Percentiles rank a stretch among this genome's conserved stretches.
Evolutionary conservation across 2,797 vertebrate genomes (phyloP).

Genomic region (Gobio occitaniae): DNA sequence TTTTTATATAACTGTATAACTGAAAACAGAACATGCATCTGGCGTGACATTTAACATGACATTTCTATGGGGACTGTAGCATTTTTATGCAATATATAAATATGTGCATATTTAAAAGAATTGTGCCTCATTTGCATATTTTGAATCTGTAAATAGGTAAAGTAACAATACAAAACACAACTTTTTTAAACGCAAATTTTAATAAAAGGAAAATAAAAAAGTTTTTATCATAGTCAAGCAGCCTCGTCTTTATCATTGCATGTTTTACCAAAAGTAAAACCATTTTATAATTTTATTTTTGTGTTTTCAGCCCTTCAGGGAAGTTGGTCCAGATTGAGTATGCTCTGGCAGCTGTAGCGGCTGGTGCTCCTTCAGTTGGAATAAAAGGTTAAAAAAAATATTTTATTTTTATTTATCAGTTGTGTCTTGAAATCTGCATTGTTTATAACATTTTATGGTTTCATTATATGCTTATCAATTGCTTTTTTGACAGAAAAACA

Average conservation of each 20-base stretch:
- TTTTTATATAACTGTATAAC: background rate
- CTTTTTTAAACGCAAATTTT: background rate
- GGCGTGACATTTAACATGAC: background rate
- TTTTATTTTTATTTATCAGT: background rate
- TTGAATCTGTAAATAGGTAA: background rate
- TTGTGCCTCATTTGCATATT: background rate
- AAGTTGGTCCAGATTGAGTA: slow-evolving; percentile 99
- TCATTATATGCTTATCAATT: background rate
- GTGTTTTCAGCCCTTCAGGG: slow-evolving; percentile 88
- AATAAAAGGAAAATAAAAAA: background rate
- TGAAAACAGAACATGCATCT: background rate
- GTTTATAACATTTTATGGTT: background rate
- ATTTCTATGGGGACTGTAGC: background rate
- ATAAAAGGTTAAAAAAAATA: slow-evolving; percentile 80
- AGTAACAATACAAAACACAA: background rate
- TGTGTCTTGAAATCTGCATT: background rate
- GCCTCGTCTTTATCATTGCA: too few species aligned
- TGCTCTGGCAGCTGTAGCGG: slow-evolving; percentile 96
- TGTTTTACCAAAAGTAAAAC: too few species aligned
- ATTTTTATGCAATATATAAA: background rate
- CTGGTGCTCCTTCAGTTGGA: slow-evolving; percentile 96
- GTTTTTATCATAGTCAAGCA: background rate
- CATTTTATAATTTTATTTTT: background rate
- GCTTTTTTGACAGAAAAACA: background rate
- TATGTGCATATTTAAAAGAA: background rate